phyloP scores from a whole-genome alignment of 2,113 vertebrate species.

The Paratilapia polleni region DNA sequence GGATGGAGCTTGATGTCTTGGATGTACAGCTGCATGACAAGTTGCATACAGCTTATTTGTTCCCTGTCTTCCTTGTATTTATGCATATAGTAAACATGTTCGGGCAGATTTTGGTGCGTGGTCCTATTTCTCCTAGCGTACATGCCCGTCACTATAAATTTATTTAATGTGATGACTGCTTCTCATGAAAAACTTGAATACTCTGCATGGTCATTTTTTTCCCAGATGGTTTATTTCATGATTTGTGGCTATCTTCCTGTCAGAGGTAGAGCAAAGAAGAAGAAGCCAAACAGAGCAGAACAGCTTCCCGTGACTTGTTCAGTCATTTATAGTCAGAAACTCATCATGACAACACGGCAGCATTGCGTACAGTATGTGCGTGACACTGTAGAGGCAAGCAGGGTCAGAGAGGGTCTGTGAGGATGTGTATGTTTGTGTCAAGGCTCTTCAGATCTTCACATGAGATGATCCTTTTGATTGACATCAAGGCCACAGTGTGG shows the following conservation, averaged over 20 bases:
- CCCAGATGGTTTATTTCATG: constrained; percentile 21
- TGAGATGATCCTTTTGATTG: constrained; percentile 43
- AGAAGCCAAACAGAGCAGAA: constrained; percentile 43
- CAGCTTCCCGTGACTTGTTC: constrained; percentile 43
- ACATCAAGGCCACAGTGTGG: constrained; percentile 41
- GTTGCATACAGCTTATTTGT: not conserved
- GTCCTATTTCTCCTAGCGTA: not conserved
- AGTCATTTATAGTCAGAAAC: constrained; percentile 36
- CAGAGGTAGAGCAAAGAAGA: constrained; percentile 25
- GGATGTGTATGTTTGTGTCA: constrained; percentile 23
- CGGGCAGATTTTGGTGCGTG: not conserved
- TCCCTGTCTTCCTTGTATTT: not conserved
- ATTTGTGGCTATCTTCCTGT: constrained; percentile 46
- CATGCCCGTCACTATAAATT: not conserved
- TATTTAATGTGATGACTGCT: not conserved
- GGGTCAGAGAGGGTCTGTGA: constrained; percentile 9
- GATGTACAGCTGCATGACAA: not conserved
- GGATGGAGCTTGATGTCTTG: not conserved
- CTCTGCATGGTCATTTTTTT: constrained; percentile 8
- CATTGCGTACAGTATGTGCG: constrained; percentile 17
- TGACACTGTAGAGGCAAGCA: not conserved
- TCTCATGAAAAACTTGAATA: not conserved
- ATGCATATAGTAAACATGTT: not conserved
- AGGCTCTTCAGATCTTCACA: constrained; percentile 32
- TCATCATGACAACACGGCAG: constrained; percentile 43